These are phyloP conservation scores for Drosophila seclusa DNA, from an alignment of 2,888 invertebrate genomes.

Conservation along the genomic window DNA sequence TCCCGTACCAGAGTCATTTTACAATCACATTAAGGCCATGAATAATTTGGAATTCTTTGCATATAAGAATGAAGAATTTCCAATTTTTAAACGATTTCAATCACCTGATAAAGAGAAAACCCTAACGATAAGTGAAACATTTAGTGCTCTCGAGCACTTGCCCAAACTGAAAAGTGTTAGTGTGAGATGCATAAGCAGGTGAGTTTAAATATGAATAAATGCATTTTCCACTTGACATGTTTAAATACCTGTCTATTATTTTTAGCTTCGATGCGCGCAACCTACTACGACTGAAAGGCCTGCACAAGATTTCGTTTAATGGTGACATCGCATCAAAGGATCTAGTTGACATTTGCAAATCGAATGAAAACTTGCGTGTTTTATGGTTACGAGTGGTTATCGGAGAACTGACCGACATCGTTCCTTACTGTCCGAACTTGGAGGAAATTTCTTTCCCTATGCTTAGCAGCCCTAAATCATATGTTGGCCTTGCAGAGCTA, in stretches of 20 bases:
- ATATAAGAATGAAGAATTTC: constrained; percentile 19
- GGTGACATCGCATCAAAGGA: constrained; percentile 17
- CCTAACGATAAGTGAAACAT: constrained; percentile 3
- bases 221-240: neutral
- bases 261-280: constrained; percentile 16
- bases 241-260: neutral
- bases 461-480: constrained; percentile 19
- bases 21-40: constrained; percentile 23
- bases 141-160: constrained; percentile 15
- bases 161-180: constrained; percentile 25
- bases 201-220: neutral
- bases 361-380: constrained; percentile 26
- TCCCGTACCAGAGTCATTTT: constrained; percentile 7
- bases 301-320: constrained; percentile 25
- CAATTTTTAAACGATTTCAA: neutral
- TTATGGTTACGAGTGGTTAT: constrained; percentile 33
- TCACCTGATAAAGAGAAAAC: rapidly evolving
- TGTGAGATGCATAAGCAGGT: constrained; percentile 20
- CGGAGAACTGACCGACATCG: constrained; percentile 27
- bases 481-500: constrained; percentile 21
- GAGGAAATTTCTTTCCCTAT: constrained; percentile 35
- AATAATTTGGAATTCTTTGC: constrained; percentile 27
- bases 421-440: constrained; percentile 35
- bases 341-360: constrained; percentile 31
- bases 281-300: constrained; percentile 10